Conservation (phyloP, 2,888 invertebrate species). For the Trichogramma evanescens region DNA sequence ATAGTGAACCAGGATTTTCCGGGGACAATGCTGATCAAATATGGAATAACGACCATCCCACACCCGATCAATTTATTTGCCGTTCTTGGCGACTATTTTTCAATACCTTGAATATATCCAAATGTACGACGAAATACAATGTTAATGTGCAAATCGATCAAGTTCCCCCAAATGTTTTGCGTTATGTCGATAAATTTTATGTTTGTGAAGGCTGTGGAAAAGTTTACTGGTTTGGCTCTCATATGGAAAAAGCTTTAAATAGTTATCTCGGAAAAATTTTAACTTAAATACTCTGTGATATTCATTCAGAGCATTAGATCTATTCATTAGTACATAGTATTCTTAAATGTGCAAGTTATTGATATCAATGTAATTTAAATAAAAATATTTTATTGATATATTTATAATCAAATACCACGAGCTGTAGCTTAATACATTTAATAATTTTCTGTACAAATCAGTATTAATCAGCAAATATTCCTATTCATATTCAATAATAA, state of each 20-base stretch:
- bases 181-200: slow-evolving; percentile 54
- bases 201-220: slow-evolving; percentile 70
- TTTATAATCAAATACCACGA: no score
- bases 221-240: slow-evolving; percentile 63
- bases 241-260: slow-evolving; percentile 29
- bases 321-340: no score
- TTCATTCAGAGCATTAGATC: neutral
- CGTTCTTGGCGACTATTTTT: slow-evolving; percentile 39
- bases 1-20: neutral
- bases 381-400: no score
- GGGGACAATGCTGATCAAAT: neutral
- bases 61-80: neutral
- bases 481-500: no score
- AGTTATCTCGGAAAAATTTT: slow-evolving; percentile 8
- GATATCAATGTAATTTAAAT: no score
- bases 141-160: slow-evolving; percentile 52
- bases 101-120: slow-evolving; percentile 42
- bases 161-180: slow-evolving; percentile 47
- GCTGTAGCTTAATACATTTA: no score
- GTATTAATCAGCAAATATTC: no score
- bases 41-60: neutral
- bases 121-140: slow-evolving; percentile 53
- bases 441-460: no score
- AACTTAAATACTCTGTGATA: slow-evolving; percentile 5
- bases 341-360: no score